Conservation (phyloP, 1,140 invertebrate species). For the Eumaeus atala region DNA sequence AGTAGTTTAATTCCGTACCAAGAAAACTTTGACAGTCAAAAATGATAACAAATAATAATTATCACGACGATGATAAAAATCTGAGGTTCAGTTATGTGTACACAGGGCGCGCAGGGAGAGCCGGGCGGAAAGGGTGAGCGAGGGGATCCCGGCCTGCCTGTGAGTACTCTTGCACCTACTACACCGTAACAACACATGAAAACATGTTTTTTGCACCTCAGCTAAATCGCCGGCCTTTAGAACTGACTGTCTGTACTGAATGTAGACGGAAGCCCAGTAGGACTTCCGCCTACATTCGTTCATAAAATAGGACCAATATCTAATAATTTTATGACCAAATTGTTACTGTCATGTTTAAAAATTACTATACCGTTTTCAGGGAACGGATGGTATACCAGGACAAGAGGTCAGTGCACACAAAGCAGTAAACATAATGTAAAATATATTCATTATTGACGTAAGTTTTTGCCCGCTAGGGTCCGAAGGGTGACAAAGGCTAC, state of each 20-base stretch:
- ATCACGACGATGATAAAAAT: too few relatives aligned
- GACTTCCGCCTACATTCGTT: too few relatives aligned
- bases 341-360: neutral
- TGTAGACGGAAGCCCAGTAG: too few relatives aligned
- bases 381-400: slow-evolving; percentile 93
- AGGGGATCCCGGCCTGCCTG: slow-evolving; percentile 92
- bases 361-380: slow-evolving; percentile 78
- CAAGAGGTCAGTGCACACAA: slow-evolving; percentile 80
- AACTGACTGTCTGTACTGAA: neutral
- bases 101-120: slow-evolving; percentile 91
- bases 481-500: slow-evolving; percentile 90
- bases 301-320: too few relatives aligned
- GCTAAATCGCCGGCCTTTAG: too few relatives aligned
- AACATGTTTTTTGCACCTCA: too few relatives aligned
- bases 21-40: too few relatives aligned
- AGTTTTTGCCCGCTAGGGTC: slow-evolving; percentile 77
- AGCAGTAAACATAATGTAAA: neutral
- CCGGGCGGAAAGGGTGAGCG: slow-evolving; percentile 92
- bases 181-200: neutral
- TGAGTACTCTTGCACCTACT: slow-evolving; percentile 73
- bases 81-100: slow-evolving; percentile 14
- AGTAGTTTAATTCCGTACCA: too few relatives aligned
- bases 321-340: too few relatives aligned
- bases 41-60: too few relatives aligned
- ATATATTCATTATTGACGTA: slow-evolving; percentile 23